Evolutionary conservation across 1,140 invertebrate genomes (phyloP).

Genomic region (Stratiolaelaps scimitus): DNA sequence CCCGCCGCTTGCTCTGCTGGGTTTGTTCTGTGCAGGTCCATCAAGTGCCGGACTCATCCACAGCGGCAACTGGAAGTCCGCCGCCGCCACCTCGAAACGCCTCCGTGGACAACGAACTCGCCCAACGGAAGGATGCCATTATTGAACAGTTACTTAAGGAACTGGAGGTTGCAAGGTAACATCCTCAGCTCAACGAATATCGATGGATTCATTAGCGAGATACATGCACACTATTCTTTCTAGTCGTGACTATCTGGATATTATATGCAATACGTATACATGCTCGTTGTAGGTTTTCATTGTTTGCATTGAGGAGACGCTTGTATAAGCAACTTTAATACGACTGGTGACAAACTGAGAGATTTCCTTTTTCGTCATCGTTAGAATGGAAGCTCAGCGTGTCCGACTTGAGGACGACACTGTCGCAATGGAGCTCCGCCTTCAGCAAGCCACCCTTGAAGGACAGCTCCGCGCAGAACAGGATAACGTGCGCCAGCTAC

Average conservation of each 20-base stretch:
- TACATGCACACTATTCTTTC: too few relatives aligned
- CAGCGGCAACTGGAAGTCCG: neutral
- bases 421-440: slow-evolving; percentile 3
- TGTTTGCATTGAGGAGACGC: too few relatives aligned
- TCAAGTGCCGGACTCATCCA: too few relatives aligned
- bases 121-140: slow-evolving; percentile 28
- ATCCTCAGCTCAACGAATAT: neutral
- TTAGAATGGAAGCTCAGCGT: slow-evolving; percentile 9
- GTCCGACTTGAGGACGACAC: slow-evolving; percentile 1
- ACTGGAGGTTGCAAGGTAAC: slow-evolving; percentile 5
- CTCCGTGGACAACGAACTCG: slow-evolving; percentile 15
- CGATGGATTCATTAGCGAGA: neutral
- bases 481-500: slow-evolving; percentile 8
- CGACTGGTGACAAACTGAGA: too few relatives aligned
- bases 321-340: too few relatives aligned
- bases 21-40: too few relatives aligned
- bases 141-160: slow-evolving; percentile 30
- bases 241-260: too few relatives aligned
- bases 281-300: too few relatives aligned
- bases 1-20: too few relatives aligned
- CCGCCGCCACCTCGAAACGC: slow-evolving; percentile 5
- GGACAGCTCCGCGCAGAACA: slow-evolving; percentile 1
- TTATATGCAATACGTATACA: too few relatives aligned
- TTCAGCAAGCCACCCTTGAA: slow-evolving; percentile 3
- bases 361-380: too few relatives aligned